A percentile compares a stretch with the other conserved stretches of the same genome.
Conservation (phyloP, 2,113 vertebrate species). For the Nothocercus nigrocapillus region DNA sequence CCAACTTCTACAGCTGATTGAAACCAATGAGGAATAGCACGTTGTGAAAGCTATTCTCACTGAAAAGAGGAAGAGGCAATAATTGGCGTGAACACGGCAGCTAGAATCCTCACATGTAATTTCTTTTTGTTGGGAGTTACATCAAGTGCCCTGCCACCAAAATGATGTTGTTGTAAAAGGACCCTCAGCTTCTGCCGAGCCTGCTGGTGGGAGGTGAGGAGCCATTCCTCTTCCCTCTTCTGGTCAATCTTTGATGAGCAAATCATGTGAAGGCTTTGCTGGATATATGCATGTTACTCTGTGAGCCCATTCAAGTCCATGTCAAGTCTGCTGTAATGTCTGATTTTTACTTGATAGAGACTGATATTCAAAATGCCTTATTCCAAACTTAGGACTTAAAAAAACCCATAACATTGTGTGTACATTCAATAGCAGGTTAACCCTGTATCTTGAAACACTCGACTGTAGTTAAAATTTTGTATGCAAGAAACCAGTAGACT, state of each 20-base stretch:
- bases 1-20: neutral
- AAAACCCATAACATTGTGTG: neutral
- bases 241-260: neutral
- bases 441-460: neutral
- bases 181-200: neutral
- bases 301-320: rapidly evolving
- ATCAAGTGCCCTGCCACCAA: neutral
- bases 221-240: neutral
- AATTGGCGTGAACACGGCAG: conserved; percentile 1
- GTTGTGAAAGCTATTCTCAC: conserved; percentile 1
- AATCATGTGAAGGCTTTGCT: neutral
- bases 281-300: rapidly evolving
- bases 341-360: neutral
- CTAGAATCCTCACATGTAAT: neutral
- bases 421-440: neutral
- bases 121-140: neutral
- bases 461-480: neutral
- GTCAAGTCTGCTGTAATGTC: neutral
- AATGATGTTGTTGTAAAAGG: neutral
- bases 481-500: neutral
- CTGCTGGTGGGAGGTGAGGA: neutral
- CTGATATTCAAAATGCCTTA: neutral
- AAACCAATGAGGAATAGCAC: neutral
- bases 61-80: neutral
- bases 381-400: neutral